Percentiles rank a stretch among this genome's conserved stretches.
Conservation (phyloP, 2,888 invertebrate species). For the Tinea semifulvella region DNA sequence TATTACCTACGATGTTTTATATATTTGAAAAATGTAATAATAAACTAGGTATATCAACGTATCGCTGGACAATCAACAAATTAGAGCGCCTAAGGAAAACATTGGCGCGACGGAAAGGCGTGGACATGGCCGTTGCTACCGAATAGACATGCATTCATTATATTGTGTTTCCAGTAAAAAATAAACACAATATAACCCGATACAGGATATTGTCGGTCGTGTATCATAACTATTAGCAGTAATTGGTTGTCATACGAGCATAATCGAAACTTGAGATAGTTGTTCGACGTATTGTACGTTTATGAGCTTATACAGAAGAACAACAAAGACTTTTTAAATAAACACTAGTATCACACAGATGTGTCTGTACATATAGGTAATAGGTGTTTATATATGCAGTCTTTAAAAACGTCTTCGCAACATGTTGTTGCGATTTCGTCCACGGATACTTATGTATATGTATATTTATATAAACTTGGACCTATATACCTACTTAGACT, state of each 20-base stretch:
- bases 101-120: slow-evolving; percentile 18
- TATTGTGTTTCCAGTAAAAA: slow-evolving; percentile 51
- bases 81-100: slow-evolving; percentile 3
- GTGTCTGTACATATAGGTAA: no score
- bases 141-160: slow-evolving; percentile 24
- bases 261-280: slow-evolving; percentile 8
- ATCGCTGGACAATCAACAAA: slow-evolving; percentile 3
- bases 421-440: no score
- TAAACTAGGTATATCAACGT: slow-evolving; percentile 20
- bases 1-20: no score
- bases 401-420: no score
- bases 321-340: slow-evolving; percentile 1
- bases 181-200: slow-evolving; percentile 48
- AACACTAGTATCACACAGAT: no score
- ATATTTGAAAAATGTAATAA: no score
- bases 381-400: no score
- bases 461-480: no score
- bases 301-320: slow-evolving; percentile 6
- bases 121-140: slow-evolving; percentile 25
- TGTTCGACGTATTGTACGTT: slow-evolving; percentile 8
- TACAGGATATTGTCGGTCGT: slow-evolving; percentile 55
- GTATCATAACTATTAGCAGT: slow-evolving; percentile 54
- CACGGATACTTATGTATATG: no score
- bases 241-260: slow-evolving; percentile 29
- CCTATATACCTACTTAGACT: no score